Conservation (phyloP, 2,888 invertebrate species). For the Eutolmus rufibarbis region DNA sequence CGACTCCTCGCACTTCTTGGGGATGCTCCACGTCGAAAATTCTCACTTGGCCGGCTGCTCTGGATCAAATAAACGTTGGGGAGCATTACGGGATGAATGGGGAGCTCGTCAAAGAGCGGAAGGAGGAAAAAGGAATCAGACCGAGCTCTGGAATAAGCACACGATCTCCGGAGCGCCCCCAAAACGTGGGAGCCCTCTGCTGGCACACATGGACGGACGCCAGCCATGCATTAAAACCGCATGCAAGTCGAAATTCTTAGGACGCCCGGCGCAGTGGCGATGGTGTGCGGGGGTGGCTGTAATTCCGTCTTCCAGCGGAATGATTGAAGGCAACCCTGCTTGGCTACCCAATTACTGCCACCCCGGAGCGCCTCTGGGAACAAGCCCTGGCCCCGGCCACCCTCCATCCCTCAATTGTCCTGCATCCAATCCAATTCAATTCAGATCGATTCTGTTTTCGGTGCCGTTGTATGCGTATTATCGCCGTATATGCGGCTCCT, state of each 20-base stretch:
- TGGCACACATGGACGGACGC: constrained; percentile 26
- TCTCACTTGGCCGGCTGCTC: constrained; percentile 11
- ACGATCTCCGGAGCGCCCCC: constrained; percentile 7
- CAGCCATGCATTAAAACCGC: constrained; percentile 41
- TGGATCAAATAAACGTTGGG: constrained; percentile 32
- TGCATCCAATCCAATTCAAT: constrained; percentile 36
- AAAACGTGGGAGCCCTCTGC: neutral
- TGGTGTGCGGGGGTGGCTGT: constrained; percentile 14
- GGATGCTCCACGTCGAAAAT: neutral
- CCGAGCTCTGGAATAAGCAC: constrained; percentile 14
- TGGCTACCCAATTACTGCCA: constrained; percentile 35
- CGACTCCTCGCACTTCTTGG: neutral
- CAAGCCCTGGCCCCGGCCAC: neutral
- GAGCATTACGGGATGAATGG: neutral
- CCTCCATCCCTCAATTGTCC: neutral
- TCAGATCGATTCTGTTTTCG: constrained; percentile 35
- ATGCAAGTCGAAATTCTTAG: constrained; percentile 35
- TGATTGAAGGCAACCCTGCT: constrained; percentile 34
- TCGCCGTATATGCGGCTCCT: constrained; percentile 7
- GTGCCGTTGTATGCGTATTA: constrained; percentile 10
- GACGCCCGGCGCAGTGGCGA: neutral
- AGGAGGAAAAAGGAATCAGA: constrained; percentile 20
- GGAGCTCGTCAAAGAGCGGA: constrained; percentile 27
- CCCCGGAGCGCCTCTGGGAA: neutral
- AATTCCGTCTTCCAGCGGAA: constrained; percentile 21